A percentile compares a stretch with the other conserved stretches of the same genome.
Conservation (phyloP, 2,888 invertebrate genomes). For the Cloeon dipterum region DNA sequence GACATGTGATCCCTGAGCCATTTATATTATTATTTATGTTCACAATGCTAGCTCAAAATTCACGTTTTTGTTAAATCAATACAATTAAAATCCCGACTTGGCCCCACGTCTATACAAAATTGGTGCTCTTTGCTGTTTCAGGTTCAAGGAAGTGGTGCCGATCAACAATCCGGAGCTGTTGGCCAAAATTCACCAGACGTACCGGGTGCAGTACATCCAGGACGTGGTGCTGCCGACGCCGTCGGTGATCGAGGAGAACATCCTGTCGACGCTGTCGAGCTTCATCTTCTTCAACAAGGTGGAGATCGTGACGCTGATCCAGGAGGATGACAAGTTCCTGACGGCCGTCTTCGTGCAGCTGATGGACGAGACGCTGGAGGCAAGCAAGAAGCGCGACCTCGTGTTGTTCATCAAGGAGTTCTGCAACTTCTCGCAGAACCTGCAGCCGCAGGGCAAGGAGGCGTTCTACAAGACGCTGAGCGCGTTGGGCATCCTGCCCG, state of each 20-base stretch:
- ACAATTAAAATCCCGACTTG: too few species aligned
- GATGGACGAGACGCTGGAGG: constrained; percentile 67
- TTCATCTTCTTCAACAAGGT: constrained; percentile 99
- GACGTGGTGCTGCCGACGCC: constrained; percentile 98
- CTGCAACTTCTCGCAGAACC: constrained; percentile 95
- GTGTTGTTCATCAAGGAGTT: constrained; percentile 96
- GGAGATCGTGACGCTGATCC: constrained; percentile 92
- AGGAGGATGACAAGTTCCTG: constrained; percentile 94
- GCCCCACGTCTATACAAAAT: too few species aligned
- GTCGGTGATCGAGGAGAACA: constrained; percentile 97
- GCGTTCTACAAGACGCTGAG: constrained; percentile 90
- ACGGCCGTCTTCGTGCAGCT: constrained; percentile 84
- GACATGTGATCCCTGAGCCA: too few species aligned
- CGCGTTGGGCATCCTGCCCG: constrained; percentile 66
- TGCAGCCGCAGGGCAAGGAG: constrained; percentile 93
- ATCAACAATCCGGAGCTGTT: constrained; percentile 85
- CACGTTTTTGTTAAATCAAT: too few species aligned
- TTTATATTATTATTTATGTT: too few species aligned
- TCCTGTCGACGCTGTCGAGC: constrained; percentile 90
- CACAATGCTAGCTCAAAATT: too few species aligned
- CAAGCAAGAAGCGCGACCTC: constrained; percentile 71
- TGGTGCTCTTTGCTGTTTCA: too few species aligned
- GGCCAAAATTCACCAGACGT: constrained; percentile 98
- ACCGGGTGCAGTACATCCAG: constrained; percentile 96
- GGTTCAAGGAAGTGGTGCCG: constrained; percentile 81